A percentile compares a stretch with the other conserved stretches of the same genome.
These are phyloP conservation scores for Gibbula magus DNA, from an alignment of 2,888 invertebrate species.

Conservation along the genomic window DNA sequence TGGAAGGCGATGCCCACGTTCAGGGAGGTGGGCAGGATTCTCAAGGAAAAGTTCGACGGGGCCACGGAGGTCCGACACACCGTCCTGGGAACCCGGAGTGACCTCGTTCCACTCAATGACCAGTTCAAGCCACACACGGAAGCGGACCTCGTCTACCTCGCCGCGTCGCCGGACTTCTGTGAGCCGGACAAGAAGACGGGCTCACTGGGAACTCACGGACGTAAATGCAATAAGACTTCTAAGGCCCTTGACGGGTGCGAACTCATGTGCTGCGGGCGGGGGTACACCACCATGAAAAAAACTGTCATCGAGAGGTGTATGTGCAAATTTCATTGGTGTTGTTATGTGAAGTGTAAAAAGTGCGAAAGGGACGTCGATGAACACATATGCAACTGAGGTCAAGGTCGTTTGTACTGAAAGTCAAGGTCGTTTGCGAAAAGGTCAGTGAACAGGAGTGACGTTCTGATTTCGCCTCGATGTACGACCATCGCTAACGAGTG, in stretches of 20 bases:
- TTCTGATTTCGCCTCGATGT: neutral
- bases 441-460: neutral
- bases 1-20: slow-evolving; percentile 95
- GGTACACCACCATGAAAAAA: slow-evolving; percentile 89
- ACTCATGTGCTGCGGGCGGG: slow-evolving; percentile 92
- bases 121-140: slow-evolving; percentile 88
- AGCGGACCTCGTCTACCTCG: slow-evolving; percentile 93
- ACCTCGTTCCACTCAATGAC: slow-evolving; percentile 67
- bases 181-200: slow-evolving; percentile 79
- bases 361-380: slow-evolving; percentile 86
- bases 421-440: neutral
- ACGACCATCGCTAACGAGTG: neutral
- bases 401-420: neutral
- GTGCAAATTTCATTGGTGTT: slow-evolving; percentile 98
- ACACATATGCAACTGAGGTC: slow-evolving; percentile 81
- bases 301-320: slow-evolving; percentile 86
- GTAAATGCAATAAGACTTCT: slow-evolving; percentile 81
- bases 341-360: slow-evolving; percentile 92
- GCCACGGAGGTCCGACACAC: slow-evolving; percentile 84
- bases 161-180: slow-evolving; percentile 98
- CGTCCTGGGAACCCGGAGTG: slow-evolving; percentile 77
- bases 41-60: slow-evolving; percentile 93
- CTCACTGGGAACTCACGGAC: slow-evolving; percentile 80
- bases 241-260: slow-evolving; percentile 92
- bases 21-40: slow-evolving; percentile 90